These are phyloP conservation scores for Trachelus iudaicus DNA, from an alignment of 2,888 invertebrate genomes.

Conservation along the genomic window DNA sequence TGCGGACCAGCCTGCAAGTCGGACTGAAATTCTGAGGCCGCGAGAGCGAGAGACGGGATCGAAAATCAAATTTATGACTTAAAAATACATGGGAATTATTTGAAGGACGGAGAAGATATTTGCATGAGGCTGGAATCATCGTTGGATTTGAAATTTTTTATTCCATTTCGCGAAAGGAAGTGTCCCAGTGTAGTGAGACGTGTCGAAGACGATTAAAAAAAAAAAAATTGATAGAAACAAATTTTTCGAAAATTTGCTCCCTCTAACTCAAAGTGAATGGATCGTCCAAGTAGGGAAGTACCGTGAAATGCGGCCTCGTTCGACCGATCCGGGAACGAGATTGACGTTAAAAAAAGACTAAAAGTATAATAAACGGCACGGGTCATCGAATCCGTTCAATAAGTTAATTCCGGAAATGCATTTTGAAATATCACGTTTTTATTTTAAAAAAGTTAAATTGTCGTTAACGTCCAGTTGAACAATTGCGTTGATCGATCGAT, in stretches of 20 bases:
- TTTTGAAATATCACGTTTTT: background rate
- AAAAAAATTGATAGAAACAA: background rate
- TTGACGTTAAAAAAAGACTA: background rate
- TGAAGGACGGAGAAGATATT: background rate
- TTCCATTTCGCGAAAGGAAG: background rate
- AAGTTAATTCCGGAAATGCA: background rate
- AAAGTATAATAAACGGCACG: background rate
- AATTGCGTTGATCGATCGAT: background rate
- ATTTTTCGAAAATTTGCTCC: background rate
- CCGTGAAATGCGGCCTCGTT: background rate
- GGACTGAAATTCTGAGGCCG: slow-evolving; percentile 27
- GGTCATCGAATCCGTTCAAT: background rate
- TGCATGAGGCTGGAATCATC: background rate
- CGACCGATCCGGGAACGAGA: background rate
- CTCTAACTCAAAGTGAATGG: background rate
- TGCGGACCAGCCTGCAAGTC: slow-evolving; percentile 45
- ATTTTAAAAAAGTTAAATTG: background rate
- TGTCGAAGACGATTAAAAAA: background rate
- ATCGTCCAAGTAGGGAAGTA: background rate
- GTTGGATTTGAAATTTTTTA: background rate
- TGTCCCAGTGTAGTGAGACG: background rate
- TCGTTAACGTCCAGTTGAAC: background rate
- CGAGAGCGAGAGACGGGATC: background rate
- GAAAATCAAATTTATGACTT: background rate
- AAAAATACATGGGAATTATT: background rate